Base-by-base conservation (phyloP, 1,140 invertebrate genomes). In the Laodelphax striatellus region DNA sequence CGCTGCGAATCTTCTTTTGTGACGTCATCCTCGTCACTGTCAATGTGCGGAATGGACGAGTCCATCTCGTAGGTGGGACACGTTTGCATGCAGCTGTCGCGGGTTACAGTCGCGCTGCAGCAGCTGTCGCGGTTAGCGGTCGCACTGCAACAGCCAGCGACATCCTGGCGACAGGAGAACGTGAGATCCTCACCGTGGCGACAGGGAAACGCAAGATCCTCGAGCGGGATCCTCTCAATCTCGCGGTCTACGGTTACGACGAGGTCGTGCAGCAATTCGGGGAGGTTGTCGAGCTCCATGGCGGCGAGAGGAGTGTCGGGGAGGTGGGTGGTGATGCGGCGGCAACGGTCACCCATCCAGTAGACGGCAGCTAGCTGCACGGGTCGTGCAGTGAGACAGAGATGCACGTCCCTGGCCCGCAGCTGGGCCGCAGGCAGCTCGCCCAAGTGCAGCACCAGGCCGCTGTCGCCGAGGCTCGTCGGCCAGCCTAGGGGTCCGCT, bases 11-110 rank as follows among this genome's bases (percentile, higher is more conserved):
- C 34, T 3, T 38, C 2, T 9, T 9, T 9, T 1, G 34, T 2
- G 34, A 5, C 34, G 10, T 38, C 34, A 38, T 85, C 83, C 62
- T 84, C 83, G 66, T 85, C 83, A 66, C 82, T 84, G 70, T 85
- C 83, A 64, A 85, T 85, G 70, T 85, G 83, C 52, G 79, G 79
- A 71, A 85, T 84, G 60, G 82, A 81, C n/a, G 80, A 80, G 10
- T 79, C 81, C 58, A 84, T 72, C 70, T 84, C 82, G 67, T 83
- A 84, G 68, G 79, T 77, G 17, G 78, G 77, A 66, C 72, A 72
- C 54, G 72, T 73, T 72, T 81, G 69, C 64, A 76, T 63, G n/a
- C 68, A 70, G 59, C 66, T 62, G 65, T 73, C 70, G 69, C 70
- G 68, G 67, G 69, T 68, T 62, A 70, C 57, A 42, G 67, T 58